These are phyloP conservation scores for Hoplostethus mediterraneus DNA, from an alignment of 2,797 vertebrate genomes.

Conservation along the genomic window DNA sequence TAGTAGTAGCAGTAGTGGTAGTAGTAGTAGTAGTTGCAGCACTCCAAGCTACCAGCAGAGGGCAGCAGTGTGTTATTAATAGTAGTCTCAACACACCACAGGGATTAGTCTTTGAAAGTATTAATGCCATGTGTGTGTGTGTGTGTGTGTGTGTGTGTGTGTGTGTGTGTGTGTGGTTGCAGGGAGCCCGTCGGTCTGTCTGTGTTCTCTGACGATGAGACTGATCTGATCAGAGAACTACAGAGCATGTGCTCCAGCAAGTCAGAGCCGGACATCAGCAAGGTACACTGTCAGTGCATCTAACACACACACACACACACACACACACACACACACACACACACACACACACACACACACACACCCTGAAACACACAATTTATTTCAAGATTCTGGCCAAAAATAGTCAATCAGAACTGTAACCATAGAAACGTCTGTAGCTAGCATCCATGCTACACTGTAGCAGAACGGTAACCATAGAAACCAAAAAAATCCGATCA, in stretches of 20 bases:
- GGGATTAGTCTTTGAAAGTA: neutral
- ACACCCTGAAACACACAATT: too few relatives aligned
- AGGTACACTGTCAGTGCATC: slow-evolving; percentile 77
- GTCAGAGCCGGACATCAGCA: slow-evolving; percentile 96
- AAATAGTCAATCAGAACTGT: too few relatives aligned
- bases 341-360: slow-evolving; percentile 3
- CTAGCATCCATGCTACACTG: too few relatives aligned
- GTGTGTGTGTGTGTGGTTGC: slow-evolving; percentile 22
- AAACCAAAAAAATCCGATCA: too few relatives aligned
- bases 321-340: slow-evolving; percentile 2
- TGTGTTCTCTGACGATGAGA: slow-evolving; percentile 91
- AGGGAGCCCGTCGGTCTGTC: slow-evolving; percentile 83
- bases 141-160: too few relatives aligned
- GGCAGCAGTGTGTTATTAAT: slow-evolving; percentile 28
- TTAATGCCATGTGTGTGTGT: neutral
- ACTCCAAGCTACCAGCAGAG: slow-evolving; percentile 47
- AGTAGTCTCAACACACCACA: too few relatives aligned
- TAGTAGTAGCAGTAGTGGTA: too few relatives aligned
- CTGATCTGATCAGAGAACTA: slow-evolving; percentile 92
- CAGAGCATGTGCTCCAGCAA: slow-evolving; percentile 96
- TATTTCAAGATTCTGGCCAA: neutral
- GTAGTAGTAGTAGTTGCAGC: neutral
- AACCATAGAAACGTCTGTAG: too few relatives aligned
- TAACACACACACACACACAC: neutral
- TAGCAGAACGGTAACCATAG: too few relatives aligned